Evolutionary conservation across 2,113 vertebrate species (phyloP).

Genomic region (Alces alces): DNA sequence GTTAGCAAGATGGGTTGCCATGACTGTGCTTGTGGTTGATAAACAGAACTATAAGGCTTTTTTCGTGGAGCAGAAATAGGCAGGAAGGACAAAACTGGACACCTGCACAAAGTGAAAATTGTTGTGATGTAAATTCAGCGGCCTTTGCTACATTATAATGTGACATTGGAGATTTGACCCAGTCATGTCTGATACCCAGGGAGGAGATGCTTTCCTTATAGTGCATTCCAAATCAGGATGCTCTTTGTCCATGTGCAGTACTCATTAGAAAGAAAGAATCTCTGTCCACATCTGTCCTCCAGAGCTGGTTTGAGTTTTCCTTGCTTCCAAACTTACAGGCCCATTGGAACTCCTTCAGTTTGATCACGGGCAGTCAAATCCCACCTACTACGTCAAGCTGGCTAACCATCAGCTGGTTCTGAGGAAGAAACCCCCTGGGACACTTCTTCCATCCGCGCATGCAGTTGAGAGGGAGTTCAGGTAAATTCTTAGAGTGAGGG

Average conservation of each 20-base stretch:
- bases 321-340: constrained; percentile 71
- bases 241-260: neutral
- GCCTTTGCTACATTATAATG: neutral
- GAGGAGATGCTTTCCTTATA: neutral
- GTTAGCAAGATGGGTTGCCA: neutral
- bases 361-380: constrained; percentile 71
- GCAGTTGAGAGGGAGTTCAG: constrained; percentile 82
- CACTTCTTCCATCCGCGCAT: constrained; percentile 63
- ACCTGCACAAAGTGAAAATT: neutral
- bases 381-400: constrained; percentile 77
- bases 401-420: constrained; percentile 79
- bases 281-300: neutral
- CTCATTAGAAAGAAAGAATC: neutral
- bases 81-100: neutral
- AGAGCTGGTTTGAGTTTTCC: neutral
- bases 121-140: neutral
- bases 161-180: neutral
- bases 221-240: neutral
- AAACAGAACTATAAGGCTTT: neutral
- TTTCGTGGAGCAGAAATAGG: neutral
- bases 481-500: constrained; percentile 57
- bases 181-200: neutral
- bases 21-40: neutral
- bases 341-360: constrained; percentile 79
- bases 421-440: constrained; percentile 80